phyloP scores from a whole-genome alignment of 2,888 invertebrate genomes.

The Rosalia funebris region DNA sequence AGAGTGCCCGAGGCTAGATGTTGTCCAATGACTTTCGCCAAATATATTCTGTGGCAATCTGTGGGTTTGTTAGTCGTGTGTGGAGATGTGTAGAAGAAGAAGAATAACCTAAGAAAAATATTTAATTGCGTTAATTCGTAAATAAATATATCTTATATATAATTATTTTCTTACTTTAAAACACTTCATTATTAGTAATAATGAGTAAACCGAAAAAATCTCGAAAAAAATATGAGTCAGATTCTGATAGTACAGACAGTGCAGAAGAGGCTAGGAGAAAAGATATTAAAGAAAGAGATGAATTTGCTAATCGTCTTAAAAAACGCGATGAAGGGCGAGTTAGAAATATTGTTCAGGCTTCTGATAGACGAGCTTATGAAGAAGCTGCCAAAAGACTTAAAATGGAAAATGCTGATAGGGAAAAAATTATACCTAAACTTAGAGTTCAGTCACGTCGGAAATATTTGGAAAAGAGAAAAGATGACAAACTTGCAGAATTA shows the following conservation, averaged over 20 bases:
- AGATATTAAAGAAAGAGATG: conserved; percentile 93
- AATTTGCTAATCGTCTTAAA: conserved; percentile 88
- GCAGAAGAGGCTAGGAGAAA: conserved; percentile 81
- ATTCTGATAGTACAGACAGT: conserved; percentile 73
- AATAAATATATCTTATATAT: no score
- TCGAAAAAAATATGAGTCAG: conserved; percentile 66
- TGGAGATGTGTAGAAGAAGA: no score
- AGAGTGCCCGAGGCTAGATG: no score
- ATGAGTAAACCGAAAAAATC: conserved; percentile 56
- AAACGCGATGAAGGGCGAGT: conserved; percentile 89
- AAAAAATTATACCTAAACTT: conserved; percentile 87
- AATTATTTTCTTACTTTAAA: no score
- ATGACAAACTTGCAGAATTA: conserved; percentile 94
- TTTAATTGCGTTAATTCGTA: no score
- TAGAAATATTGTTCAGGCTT: conserved; percentile 78
- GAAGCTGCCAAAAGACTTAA: conserved; percentile 93
- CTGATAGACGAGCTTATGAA: conserved; percentile 77
- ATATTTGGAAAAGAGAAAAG: conserved; percentile 95
- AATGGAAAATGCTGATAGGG: conserved; percentile 85
- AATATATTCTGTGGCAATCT: no score
- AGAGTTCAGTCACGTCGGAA: conserved; percentile 91
- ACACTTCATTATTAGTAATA: no score
- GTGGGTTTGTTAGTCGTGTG: no score
- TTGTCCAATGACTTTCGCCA: no score
- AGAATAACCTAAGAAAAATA: no score